Base-by-base conservation (phyloP, 2,113 vertebrate species). In the Lophura nycthemera region DNA sequence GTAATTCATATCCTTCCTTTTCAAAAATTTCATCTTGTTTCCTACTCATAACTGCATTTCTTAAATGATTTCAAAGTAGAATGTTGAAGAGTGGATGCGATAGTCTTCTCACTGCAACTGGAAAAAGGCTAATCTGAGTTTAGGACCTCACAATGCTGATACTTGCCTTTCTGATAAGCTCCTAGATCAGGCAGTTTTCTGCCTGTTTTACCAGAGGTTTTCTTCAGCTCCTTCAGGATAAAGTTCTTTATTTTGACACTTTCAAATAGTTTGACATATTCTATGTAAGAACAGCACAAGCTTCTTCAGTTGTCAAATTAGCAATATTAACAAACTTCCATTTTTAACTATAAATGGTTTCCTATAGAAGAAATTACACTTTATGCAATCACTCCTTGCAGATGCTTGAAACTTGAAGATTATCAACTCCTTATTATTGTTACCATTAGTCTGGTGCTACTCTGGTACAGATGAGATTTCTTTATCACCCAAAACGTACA, bases 81-180 rank as follows among this genome's bases (percentile, higher is more conserved):
- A 88, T 81, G 8, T 85, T 91, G 82, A 79, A 89, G 92, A 92
- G 88, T 74, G 72, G 74, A 84, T 78, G 36, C 47, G 76, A 54
- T 40, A 40, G 32, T 70, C 60, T 84, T 30, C 45, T 78, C 40
- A 61, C 64, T 67, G 50, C 89, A 65, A 72, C n/a, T 76, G 52
- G 83, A 71, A 61, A 75, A 78, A 72, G 48, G 38, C 83, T 86
- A 25, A 59, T 48, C 61, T 73, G 63, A 82, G 60, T 77, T 81
- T 59, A 81, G 72, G 69, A 65, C 83, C 91, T 91, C 88, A 30
- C 45, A 63, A 42, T 76, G 77, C 48, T 93, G 92, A 75, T 66
- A 88, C 85, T 86, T 92, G 50, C 65, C 57, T 92, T 94, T 83
- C 70, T 88, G 74, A 71, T 76, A 92, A 95, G 84, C 66, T 93